phyloP scores from a whole-genome alignment of 2,888 invertebrate species.

The Dromius quadrimaculatus region DNA sequence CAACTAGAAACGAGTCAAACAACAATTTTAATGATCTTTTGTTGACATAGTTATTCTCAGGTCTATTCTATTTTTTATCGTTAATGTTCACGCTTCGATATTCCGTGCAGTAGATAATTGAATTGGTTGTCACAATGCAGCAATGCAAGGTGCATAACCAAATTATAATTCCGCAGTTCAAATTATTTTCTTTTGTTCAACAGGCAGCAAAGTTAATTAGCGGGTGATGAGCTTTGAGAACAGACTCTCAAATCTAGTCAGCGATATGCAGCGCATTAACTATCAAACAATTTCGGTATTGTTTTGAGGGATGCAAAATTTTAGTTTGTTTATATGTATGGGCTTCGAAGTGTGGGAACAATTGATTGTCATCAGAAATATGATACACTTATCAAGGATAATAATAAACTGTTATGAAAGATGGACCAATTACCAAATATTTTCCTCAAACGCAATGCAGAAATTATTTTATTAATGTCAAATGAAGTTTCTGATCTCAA shows the following conservation, averaged over 20 bases:
- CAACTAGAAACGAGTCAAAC: no score
- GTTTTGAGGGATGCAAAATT: no score
- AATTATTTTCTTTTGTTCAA: slow-evolving; percentile 43
- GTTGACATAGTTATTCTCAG: no score
- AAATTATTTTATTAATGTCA: background rate
- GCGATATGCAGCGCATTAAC: background rate
- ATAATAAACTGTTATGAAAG: background rate
- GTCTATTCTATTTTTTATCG: no score
- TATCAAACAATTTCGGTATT: slow-evolving; percentile 16
- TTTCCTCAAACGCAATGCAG: slow-evolving; percentile 2
- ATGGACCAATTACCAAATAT: background rate
- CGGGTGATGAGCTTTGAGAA: slow-evolving; percentile 37
- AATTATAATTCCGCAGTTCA: background rate
- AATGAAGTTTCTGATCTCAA: background rate
- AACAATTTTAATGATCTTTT: no score
- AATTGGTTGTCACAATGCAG: background rate
- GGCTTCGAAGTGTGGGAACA: no score
- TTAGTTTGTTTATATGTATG: no score
- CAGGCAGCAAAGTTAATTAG: slow-evolving; percentile 39
- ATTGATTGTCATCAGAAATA: no score
- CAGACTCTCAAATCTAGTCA: slow-evolving; percentile 18
- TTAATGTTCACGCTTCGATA: no score
- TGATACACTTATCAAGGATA: no score
- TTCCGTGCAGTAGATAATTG: no score
- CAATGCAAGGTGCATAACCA: background rate